phyloP scores from a whole-genome alignment of 2,113 vertebrate genomes.

The Euleptes europaea region DNA sequence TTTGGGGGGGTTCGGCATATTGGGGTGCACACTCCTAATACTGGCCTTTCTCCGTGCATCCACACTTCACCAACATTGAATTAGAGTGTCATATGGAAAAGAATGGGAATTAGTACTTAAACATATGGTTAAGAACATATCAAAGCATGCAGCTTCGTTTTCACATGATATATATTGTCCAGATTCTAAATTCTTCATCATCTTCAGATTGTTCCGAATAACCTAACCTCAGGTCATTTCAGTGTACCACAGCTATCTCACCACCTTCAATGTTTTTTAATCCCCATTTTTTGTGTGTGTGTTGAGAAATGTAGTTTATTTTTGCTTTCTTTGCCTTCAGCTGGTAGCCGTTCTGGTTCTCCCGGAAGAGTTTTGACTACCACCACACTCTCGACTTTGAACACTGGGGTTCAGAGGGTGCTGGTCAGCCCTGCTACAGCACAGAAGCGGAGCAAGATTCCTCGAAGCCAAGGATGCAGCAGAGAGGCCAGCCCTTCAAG shows the following conservation, averaged over 20 bases:
- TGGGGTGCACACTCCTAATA: no score
- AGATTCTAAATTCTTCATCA: constrained; percentile 18
- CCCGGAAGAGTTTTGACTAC: constrained; percentile 93
- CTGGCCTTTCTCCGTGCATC: not conserved
- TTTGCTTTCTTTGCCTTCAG: constrained; percentile 74
- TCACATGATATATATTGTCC: not conserved
- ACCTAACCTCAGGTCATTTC: constrained; percentile 50
- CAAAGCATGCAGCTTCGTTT: not conserved
- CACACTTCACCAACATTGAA: not conserved
- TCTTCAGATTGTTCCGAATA: constrained; percentile 15
- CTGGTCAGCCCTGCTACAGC: constrained; percentile 80
- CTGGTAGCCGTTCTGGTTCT: constrained; percentile 94
- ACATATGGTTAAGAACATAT: not conserved
- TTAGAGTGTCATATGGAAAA: not conserved
- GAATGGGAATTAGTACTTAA: not conserved
- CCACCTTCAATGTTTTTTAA: constrained; percentile 20
- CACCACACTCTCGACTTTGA: constrained; percentile 91
- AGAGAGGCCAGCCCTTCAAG: constrained; percentile 95
- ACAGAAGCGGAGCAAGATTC: constrained; percentile 92
- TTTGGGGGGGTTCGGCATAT: no score
- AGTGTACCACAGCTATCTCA: constrained; percentile 30
- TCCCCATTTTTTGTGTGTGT: not conserved
- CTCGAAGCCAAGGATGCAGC: constrained; percentile 95
- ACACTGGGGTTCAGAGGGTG: constrained; percentile 86
- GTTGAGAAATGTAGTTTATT: not conserved